Conservation (phyloP, 2,797 vertebrate species). For the Rhincodon typus region DNA sequence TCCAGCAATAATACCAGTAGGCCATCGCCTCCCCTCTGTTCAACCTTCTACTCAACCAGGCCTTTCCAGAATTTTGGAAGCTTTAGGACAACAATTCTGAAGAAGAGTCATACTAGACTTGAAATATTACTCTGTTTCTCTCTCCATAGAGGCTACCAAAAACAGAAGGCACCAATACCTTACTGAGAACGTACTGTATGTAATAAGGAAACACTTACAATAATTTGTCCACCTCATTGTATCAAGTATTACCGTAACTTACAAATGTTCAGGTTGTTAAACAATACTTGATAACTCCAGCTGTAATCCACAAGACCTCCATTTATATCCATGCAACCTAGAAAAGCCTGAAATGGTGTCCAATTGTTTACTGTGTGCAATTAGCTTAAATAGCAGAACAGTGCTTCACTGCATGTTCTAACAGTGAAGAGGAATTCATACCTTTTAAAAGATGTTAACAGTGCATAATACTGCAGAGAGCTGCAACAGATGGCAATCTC, state of each 20-base stretch:
- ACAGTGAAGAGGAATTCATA: neutral
- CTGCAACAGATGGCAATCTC: neutral
- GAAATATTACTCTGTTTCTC: no score
- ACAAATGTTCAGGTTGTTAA: neutral
- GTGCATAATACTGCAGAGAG: neutral
- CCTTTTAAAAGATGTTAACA: neutral
- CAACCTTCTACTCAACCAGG: neutral
- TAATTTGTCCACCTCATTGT: neutral
- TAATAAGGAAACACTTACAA: neutral
- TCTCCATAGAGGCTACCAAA: neutral
- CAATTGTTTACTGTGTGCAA: neutral
- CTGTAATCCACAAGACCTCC: neutral
- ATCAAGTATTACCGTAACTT: neutral
- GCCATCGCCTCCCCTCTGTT: no score
- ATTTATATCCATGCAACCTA: neutral
- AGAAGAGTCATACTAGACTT: no score
- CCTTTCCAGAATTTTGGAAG: neutral
- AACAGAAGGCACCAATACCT: neutral
- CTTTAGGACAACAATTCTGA: neutral
- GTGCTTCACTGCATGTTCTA: neutral
- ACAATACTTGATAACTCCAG: neutral
- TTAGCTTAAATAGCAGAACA: neutral
- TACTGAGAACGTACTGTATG: neutral
- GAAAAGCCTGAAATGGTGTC: neutral
- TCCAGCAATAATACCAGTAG: no score